phyloP scores from a whole-genome alignment of 2,888 invertebrate species.

The Tipula confusa region DNA sequence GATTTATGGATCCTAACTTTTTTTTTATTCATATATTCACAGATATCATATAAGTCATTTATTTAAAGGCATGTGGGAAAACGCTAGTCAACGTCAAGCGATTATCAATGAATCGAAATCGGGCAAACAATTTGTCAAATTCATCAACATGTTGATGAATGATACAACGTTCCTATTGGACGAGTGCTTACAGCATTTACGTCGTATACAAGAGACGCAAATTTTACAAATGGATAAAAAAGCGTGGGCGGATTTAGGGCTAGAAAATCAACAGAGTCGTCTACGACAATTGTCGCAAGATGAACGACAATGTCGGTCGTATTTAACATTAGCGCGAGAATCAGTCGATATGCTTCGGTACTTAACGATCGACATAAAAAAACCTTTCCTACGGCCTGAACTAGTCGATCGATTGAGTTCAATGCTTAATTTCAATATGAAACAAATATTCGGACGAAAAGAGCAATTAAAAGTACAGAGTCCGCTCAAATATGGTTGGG shows the following conservation, averaged over 20 bases:
- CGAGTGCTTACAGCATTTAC: constrained; percentile 89
- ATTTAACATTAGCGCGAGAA: constrained; percentile 85
- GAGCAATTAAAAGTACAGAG: constrained; percentile 91
- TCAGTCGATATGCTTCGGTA: constrained; percentile 99
- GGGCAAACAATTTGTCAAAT: constrained; percentile 91
- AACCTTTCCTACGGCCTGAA: constrained; percentile 91
- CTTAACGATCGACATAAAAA: constrained; percentile 86
- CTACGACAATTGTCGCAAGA: constrained; percentile 76
- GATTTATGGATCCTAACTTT: not conserved
- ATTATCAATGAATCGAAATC: constrained; percentile 87
- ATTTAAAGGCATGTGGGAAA: constrained; percentile 93
- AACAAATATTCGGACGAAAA: constrained; percentile 93
- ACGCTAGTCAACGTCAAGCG: constrained; percentile 77
- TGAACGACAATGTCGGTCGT: constrained; percentile 83
- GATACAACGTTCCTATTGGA: constrained; percentile 96
- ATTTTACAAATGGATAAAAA: constrained; percentile 62
- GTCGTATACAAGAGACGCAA: constrained; percentile 78
- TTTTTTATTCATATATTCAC: constrained; percentile 33
- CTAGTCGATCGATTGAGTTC: constrained; percentile 91
- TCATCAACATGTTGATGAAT: constrained; percentile 96
- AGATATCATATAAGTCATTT: constrained; percentile 94
- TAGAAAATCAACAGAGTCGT: constrained; percentile 68
- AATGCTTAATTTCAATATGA: constrained; percentile 97
- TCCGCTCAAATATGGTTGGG: constrained; percentile 96
- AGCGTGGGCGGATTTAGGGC: constrained; percentile 62